Conservation (phyloP, 2,888 invertebrate genomes). For the Yponomeuta sedellus region DNA sequence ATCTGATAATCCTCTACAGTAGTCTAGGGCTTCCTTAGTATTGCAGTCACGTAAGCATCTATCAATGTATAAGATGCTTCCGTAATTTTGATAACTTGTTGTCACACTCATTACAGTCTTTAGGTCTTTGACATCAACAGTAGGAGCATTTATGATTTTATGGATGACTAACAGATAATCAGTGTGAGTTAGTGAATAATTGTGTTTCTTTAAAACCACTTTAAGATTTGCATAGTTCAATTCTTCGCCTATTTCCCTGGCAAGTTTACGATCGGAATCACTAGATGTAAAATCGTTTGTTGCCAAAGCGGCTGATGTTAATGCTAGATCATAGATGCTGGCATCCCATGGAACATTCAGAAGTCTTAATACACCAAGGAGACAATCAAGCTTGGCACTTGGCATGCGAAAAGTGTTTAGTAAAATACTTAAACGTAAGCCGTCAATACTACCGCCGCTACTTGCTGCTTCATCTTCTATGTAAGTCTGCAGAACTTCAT, state of each 20-base stretch:
- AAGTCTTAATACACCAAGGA: constrained; percentile 60
- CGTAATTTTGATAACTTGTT: constrained; percentile 46
- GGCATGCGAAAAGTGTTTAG: constrained; percentile 52
- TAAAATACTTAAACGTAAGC: constrained; percentile 51
- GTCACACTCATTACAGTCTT: constrained; percentile 50
- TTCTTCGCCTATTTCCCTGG: constrained; percentile 61
- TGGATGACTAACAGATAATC: constrained; percentile 59
- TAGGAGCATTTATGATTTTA: constrained; percentile 47
- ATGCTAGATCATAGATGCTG: constrained; percentile 48
- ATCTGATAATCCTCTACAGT: constrained; percentile 43
- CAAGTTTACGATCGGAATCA: constrained; percentile 47
- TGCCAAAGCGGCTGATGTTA: constrained; percentile 46
- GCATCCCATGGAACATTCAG: constrained; percentile 65
- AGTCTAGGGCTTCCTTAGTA: constrained; percentile 52
- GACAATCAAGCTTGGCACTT: constrained; percentile 54
- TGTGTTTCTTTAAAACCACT: constrained; percentile 65
- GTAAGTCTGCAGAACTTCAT: constrained; percentile 56
- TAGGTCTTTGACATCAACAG: constrained; percentile 54
- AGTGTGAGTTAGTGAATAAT: constrained; percentile 55
- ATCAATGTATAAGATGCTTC: constrained; percentile 52
- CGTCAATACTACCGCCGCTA: constrained; percentile 60
- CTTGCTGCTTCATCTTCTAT: constrained; percentile 60
- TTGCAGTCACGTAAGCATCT: constrained; percentile 59
- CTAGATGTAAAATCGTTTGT: constrained; percentile 56
- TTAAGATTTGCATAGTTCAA: constrained; percentile 62